Percentiles rank a stretch among this genome's conserved stretches.
These are phyloP conservation scores for Jordanella pulchra DNA, from an alignment of 2,797 vertebrate species.

Conservation along the genomic window DNA sequence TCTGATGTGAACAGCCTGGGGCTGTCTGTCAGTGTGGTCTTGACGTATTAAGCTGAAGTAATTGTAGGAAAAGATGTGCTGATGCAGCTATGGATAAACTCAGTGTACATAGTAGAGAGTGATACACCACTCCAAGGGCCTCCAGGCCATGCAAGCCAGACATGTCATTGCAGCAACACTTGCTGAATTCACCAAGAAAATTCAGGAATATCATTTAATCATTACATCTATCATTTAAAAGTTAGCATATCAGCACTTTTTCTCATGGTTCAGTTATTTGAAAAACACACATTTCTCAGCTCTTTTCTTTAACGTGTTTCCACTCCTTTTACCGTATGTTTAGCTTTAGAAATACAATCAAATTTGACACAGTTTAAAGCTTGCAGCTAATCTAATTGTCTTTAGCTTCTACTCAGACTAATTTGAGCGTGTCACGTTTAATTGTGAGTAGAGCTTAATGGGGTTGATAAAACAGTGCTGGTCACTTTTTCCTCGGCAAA, in stretches of 20 bases:
- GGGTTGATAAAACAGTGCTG: slow-evolving; percentile 72
- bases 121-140: slow-evolving; percentile 29
- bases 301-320: slow-evolving; percentile 1
- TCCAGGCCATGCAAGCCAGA: slow-evolving; percentile 43
- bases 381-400: slow-evolving; percentile 59
- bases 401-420: slow-evolving; percentile 58
- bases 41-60: slow-evolving; percentile 63
- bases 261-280: neutral
- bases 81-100: slow-evolving; percentile 55
- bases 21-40: slow-evolving; percentile 37
- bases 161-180: slow-evolving; percentile 35
- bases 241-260: slow-evolving; percentile 12
- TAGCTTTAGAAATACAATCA: slow-evolving; percentile 47
- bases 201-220: slow-evolving; percentile 49
- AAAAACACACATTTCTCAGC: slow-evolving; percentile 4
- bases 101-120: slow-evolving; percentile 44
- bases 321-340: slow-evolving; percentile 25
- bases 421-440: slow-evolving; percentile 69
- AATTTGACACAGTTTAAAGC: slow-evolving; percentile 48
- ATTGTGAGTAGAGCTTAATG: slow-evolving; percentile 71
- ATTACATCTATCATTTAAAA: slow-evolving; percentile 25
- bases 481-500: slow-evolving; percentile 72
- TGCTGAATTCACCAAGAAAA: slow-evolving; percentile 34
- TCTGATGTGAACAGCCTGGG: slow-evolving; percentile 32
- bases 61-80: slow-evolving; percentile 60